Evolutionary conservation across 2,113 vertebrate species (phyloP).

Genomic region (Erinaceus europaeus): DNA sequence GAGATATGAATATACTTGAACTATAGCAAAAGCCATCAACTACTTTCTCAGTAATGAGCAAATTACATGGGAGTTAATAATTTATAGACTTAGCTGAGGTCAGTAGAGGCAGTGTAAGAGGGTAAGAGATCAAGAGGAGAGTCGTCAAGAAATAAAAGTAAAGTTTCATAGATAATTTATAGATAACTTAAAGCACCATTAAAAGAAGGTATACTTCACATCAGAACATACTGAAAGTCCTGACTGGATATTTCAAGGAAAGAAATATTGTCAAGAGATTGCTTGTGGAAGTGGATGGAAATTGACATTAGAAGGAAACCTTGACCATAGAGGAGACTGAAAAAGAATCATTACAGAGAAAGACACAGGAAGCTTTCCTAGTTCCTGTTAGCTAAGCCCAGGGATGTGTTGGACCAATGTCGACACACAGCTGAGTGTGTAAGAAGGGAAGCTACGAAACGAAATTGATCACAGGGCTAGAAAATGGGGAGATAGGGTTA

Average conservation of each 20-base stretch:
- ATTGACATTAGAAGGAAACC: not conserved
- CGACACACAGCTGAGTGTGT: accelerated
- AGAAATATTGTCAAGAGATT: not conserved
- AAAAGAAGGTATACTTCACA: not conserved
- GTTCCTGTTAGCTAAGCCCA: not conserved
- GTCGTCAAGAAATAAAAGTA: no score
- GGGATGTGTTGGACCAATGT: not conserved
- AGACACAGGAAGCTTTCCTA: not conserved
- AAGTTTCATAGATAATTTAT: no score
- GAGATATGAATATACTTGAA: not conserved
- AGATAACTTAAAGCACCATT: not conserved
- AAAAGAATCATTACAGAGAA: not conserved
- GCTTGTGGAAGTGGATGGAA: not conserved
- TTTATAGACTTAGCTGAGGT: no score
- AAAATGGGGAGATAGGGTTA: not conserved
- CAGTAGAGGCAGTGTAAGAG: no score
- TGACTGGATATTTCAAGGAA: not conserved
- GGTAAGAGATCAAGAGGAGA: no score
- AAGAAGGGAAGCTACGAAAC: not conserved
- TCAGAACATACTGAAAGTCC: not conserved
- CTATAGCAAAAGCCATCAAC: not conserved
- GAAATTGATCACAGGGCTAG: not conserved
- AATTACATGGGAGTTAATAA: not conserved
- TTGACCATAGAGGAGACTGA: not conserved
- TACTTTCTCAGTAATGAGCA: not conserved